A percentile compares a stretch with the other conserved stretches of the same genome.
These are phyloP conservation scores for Oasisia sp. DNA, from an alignment of 2,888 invertebrate species.

Conservation along the genomic window DNA sequence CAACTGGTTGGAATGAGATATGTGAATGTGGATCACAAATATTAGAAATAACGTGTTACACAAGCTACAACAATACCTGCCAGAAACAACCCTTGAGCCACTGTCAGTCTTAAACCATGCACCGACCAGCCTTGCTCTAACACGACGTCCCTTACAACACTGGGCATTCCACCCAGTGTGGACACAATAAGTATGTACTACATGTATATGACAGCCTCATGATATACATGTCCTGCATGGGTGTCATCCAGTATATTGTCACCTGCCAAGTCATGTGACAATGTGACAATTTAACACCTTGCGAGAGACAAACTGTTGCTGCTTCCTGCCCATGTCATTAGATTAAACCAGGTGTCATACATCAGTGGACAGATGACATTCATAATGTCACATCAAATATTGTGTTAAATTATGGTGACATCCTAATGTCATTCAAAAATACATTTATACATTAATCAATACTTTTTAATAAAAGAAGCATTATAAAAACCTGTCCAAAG, in stretches of 20 bases:
- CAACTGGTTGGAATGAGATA: neutral
- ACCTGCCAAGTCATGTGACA: neutral
- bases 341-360: neutral
- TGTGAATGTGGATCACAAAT: neutral
- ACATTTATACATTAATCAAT: neutral
- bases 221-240: neutral
- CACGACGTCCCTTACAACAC: neutral
- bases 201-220: neutral
- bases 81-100: neutral
- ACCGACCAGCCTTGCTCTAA: neutral
- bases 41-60: neutral
- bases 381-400: neutral
- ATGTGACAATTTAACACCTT: neutral
- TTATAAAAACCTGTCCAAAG: neutral
- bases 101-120: neutral
- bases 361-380: neutral
- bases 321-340: neutral
- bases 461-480: neutral
- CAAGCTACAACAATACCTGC: neutral
- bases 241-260: neutral
- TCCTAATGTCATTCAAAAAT: neutral
- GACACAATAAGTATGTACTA: neutral
- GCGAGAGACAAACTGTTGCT: neutral
- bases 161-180: neutral
- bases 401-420: neutral